These are phyloP conservation scores for Falco cherrug DNA, from an alignment of 2,797 vertebrate genomes.

Conservation along the genomic window DNA sequence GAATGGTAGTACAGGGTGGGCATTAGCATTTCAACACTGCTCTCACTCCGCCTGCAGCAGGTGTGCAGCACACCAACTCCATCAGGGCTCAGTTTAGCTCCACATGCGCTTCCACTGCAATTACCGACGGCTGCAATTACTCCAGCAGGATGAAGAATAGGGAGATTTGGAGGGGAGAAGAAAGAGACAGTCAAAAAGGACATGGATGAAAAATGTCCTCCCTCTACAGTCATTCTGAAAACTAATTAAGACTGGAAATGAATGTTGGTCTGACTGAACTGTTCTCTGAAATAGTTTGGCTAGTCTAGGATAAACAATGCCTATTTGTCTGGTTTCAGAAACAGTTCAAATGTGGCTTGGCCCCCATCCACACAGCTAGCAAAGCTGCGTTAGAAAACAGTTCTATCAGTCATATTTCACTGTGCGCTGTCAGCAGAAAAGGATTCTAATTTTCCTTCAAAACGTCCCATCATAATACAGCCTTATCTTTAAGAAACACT, in stretches of 20 bases:
- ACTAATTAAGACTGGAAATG: conserved; percentile 21
- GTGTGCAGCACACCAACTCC: background rate
- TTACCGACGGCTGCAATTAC: background rate
- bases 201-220: background rate
- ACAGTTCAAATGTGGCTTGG: conserved; percentile 38
- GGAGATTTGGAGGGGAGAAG: background rate
- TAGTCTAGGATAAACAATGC: conserved; percentile 50
- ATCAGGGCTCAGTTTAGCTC: background rate
- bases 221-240: background rate
- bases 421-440: conserved; percentile 8
- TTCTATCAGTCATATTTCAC: background rate
- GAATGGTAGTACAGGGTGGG: background rate
- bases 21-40: background rate
- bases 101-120: background rate
- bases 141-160: background rate
- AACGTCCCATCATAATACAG: background rate
- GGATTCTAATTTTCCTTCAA: background rate
- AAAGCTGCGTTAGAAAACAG: background rate
- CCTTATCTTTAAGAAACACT: background rate
- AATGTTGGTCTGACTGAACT: background rate
- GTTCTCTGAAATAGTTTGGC: conserved; percentile 27
- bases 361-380: background rate
- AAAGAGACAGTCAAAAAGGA: conserved; percentile 1
- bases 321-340: conserved; percentile 48
- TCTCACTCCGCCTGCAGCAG: background rate